Conservation (phyloP, 1,140 invertebrate species). For the Lineus longissimus region DNA sequence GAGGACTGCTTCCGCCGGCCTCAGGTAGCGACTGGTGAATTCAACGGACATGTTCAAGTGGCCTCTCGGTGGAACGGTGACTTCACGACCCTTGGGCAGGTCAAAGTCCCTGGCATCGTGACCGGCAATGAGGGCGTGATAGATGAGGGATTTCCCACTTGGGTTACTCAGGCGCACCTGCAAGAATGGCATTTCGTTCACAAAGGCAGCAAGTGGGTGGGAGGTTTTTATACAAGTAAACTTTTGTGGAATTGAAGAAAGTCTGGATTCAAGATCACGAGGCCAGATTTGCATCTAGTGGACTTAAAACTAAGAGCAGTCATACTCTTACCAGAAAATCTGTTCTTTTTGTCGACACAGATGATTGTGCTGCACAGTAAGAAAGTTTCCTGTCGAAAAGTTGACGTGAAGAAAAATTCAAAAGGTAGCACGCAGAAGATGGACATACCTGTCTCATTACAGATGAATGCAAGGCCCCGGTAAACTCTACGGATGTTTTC, state of each 20-base stretch:
- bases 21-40: conserved; percentile 47
- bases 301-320: too few relatives aligned
- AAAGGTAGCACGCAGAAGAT: too few relatives aligned
- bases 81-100: conserved; percentile 41
- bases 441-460: conserved; percentile 44
- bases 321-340: too few relatives aligned
- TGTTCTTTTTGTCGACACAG: too few relatives aligned
- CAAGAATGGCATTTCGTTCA: neutral
- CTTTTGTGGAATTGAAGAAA: neutral
- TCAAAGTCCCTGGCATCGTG: conserved; percentile 44
- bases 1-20: conserved; percentile 47
- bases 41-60: conserved; percentile 42
- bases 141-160: conserved; percentile 44
- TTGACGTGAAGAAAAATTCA: too few relatives aligned
- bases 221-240: conserved; percentile 1
- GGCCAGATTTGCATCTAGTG: too few relatives aligned
- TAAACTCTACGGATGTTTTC: conserved; percentile 46
- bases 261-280: too few relatives aligned
- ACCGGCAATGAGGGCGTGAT: conserved; percentile 48
- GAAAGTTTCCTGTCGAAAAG: too few relatives aligned
- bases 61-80: conserved; percentile 41
- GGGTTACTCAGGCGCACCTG: conserved; percentile 52
- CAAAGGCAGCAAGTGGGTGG: neutral
- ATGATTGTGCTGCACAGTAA: too few relatives aligned
- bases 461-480: conserved; percentile 40